Evolutionary conservation across 1,140 invertebrate genomes (phyloP).

Genomic region (Panagrolaimus sp.): DNA sequence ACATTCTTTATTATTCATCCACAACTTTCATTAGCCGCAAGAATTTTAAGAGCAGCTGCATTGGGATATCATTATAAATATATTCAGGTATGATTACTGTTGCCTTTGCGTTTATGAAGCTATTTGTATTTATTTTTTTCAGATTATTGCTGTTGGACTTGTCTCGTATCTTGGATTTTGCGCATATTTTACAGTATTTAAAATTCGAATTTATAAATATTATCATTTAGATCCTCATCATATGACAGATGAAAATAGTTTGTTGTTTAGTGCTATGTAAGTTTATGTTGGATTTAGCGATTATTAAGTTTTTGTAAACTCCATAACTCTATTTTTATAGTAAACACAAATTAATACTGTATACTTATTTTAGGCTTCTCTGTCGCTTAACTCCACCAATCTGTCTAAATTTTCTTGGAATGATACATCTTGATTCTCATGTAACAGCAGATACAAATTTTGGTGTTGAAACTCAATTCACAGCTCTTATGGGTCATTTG

Average conservation of each 20-base stretch:
- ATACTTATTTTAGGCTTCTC: slow-evolving; percentile 69
- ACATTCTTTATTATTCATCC: slow-evolving; percentile 88
- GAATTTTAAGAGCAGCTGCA: slow-evolving; percentile 76
- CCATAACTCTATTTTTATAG: too few relatives aligned
- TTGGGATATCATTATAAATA: slow-evolving; percentile 81
- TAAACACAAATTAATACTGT: too few relatives aligned
- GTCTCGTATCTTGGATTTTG: slow-evolving; percentile 92
- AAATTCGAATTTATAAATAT: slow-evolving; percentile 87
- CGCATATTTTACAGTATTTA: slow-evolving; percentile 92
- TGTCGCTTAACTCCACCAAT: slow-evolving; percentile 93
- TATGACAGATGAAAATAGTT: slow-evolving; percentile 94
- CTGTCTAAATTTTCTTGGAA: slow-evolving; percentile 92
- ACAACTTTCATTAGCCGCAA: slow-evolving; percentile 87
- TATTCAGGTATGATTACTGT: slow-evolving; percentile 73
- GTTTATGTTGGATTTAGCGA: too few relatives aligned
- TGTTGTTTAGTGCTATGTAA: slow-evolving; percentile 89
- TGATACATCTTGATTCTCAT: slow-evolving; percentile 96
- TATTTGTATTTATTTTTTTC: slow-evolving; percentile 44
- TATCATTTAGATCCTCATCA: slow-evolving; percentile 94
- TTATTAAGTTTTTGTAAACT: too few relatives aligned
- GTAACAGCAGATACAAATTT: slow-evolving; percentile 70
- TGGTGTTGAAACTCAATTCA: slow-evolving; percentile 57
- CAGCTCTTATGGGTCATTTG: slow-evolving; percentile 96
- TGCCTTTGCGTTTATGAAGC: slow-evolving; percentile 15
- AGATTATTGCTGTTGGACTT: slow-evolving; percentile 77